Percentiles rank a stretch among this genome's conserved stretches.
phyloP scores from a whole-genome alignment of 2,113 vertebrate genomes.

The Anguilla japonica region DNA sequence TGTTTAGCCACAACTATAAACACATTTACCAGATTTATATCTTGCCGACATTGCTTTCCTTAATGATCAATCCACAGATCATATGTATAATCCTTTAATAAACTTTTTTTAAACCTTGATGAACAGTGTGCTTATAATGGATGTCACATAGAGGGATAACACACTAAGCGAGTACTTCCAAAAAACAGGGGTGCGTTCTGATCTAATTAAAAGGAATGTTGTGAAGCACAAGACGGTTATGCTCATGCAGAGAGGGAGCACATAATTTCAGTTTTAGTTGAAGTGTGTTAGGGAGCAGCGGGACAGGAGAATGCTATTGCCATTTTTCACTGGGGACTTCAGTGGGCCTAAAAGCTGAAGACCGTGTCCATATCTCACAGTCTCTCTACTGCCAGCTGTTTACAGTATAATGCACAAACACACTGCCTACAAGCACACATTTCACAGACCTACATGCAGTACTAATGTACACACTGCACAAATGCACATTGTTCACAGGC shows the following conservation, averaged over 20 bases:
- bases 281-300: background rate
- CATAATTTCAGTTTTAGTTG: conserved; percentile 1
- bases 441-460: background rate
- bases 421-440: background rate
- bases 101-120: background rate
- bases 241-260: background rate
- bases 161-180: background rate
- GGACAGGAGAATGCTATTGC: background rate
- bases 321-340: background rate
- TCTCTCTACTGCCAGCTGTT: background rate
- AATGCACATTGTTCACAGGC: background rate
- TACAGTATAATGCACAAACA: background rate
- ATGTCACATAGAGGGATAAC: background rate
- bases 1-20: too few relatives aligned
- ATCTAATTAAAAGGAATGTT: background rate
- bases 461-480: background rate
- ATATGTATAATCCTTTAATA: background rate
- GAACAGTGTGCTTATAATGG: background rate
- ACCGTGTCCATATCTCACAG: background rate
- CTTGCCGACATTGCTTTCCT: too few relatives aligned
- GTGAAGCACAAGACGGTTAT: background rate
- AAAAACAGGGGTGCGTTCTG: background rate
- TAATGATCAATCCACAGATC: background rate
- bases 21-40: too few relatives aligned
- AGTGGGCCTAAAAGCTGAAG: too few relatives aligned